A percentile compares a stretch with the other conserved stretches of the same genome.
phyloP scores from a whole-genome alignment of 2,113 vertebrate species.

The human region DNA sequence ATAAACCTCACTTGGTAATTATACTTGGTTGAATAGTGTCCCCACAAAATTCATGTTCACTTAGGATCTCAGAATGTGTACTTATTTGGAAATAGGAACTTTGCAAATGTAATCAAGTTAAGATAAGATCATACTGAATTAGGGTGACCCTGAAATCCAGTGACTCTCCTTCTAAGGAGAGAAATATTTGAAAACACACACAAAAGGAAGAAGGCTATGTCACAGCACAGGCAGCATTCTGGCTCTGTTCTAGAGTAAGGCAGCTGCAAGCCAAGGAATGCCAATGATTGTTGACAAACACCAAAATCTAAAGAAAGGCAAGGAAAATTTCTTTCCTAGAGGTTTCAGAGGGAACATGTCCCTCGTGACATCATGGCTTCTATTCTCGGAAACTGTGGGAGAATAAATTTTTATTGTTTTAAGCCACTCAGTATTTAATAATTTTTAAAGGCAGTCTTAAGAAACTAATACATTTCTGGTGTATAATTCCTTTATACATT shows the following conservation, averaged over 20 bases:
- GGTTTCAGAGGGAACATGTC: neutral
- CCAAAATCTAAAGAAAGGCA: neutral
- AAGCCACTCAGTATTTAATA: neutral
- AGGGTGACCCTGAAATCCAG: neutral
- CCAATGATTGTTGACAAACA: neutral
- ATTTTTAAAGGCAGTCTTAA: neutral
- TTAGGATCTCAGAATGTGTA: neutral
- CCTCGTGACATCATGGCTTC: neutral
- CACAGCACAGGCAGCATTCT: neutral
- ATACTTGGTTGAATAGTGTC: neutral
- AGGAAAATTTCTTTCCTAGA: neutral
- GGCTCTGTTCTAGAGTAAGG: neutral
- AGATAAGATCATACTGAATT: neutral
- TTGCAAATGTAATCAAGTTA: neutral
- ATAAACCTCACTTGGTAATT: neutral
- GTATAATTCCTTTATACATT: neutral
- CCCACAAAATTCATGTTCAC: neutral
- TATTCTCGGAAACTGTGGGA: neutral
- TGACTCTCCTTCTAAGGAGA: neutral
- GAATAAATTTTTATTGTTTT: neutral
- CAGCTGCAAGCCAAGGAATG: neutral
- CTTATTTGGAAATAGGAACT: neutral
- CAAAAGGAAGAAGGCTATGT: neutral
- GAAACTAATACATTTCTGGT: neutral
- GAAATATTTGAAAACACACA: neutral